phyloP scores from a whole-genome alignment of 2,888 invertebrate genomes.

The Nematopogon swammerdamellus region DNA sequence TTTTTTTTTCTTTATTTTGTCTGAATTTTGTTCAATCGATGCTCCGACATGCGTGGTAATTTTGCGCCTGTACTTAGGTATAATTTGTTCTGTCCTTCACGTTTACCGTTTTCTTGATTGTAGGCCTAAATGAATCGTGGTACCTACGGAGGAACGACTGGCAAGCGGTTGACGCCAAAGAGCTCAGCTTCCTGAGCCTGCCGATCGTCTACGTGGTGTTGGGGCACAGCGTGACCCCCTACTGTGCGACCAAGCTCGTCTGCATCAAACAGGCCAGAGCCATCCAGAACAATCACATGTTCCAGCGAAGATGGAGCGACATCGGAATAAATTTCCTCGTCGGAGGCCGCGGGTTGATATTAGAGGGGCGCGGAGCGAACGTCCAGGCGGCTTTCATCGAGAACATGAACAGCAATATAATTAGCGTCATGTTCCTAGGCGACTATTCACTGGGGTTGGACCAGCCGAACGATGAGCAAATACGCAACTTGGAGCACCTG shows the following conservation, averaged over 20 bases:
- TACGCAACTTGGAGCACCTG: slow-evolving; percentile 24
- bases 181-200: slow-evolving; percentile 19
- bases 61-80: too few relatives aligned
- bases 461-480: slow-evolving; percentile 19
- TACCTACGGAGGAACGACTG: slow-evolving; percentile 38
- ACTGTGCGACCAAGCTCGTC: slow-evolving; percentile 21
- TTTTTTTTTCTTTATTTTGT: too few relatives aligned
- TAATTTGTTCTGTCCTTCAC: too few relatives aligned
- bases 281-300: slow-evolving; percentile 28
- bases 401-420: slow-evolving; percentile 24
- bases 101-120: too few relatives aligned
- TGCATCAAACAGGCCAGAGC: slow-evolving; percentile 26
- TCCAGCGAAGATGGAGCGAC: slow-evolving; percentile 22
- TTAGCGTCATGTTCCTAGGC: slow-evolving; percentile 37
- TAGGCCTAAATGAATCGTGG: slow-evolving; percentile 38
- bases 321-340: slow-evolving; percentile 40
- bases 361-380: slow-evolving; percentile 41
- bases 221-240: slow-evolving; percentile 27
- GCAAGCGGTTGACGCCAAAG: slow-evolving; percentile 33
- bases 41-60: too few relatives aligned
- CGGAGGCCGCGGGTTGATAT: slow-evolving; percentile 30
- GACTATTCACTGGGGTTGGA: slow-evolving; percentile 21
- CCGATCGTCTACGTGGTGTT: slow-evolving; percentile 30
- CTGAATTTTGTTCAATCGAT: too few relatives aligned
- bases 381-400: slow-evolving; percentile 27